Evolutionary conservation across 53 echinoderm and acorn worm genomes (phyloP).

Genomic region (Pentamera pediparva): DNA sequence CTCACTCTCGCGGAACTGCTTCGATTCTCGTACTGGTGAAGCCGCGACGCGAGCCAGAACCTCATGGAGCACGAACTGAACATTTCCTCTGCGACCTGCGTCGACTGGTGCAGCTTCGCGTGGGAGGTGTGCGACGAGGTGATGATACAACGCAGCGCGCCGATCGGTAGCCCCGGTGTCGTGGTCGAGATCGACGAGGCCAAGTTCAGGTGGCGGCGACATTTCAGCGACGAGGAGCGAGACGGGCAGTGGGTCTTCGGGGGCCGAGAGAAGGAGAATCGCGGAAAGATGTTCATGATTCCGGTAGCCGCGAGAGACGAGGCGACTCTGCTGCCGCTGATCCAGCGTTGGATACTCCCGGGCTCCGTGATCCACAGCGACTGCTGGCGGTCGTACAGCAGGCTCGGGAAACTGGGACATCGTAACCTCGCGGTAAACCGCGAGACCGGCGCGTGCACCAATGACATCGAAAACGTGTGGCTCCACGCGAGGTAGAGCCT

Average conservation of each 20-base stretch:
- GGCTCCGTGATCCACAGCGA: slow-evolving; percentile 19
- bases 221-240: neutral
- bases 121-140: neutral
- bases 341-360: slow-evolving; percentile 25
- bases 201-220: neutral
- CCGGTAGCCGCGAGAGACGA: slow-evolving; percentile 14
- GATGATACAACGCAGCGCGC: neutral
- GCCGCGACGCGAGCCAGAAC: neutral
- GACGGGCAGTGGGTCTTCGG: slow-evolving; percentile 48
- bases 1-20: neutral
- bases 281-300: slow-evolving; percentile 36
- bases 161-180: neutral
- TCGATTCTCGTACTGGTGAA: neutral
- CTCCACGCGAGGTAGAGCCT: neutral
- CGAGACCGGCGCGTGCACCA: neutral
- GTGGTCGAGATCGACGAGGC: neutral
- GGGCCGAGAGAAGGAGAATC: slow-evolving; percentile 28
- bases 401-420: slow-evolving; percentile 22
- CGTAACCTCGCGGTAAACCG: slow-evolving; percentile 27
- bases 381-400: slow-evolving; percentile 35
- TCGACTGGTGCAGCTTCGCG: neutral
- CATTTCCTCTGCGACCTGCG: neutral
- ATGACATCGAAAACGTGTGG: neutral
- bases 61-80: neutral
- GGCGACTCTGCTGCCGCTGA: slow-evolving; percentile 31